These are phyloP conservation scores for Aphelocoma coerulescens DNA, from an alignment of 2,113 vertebrate genomes.

Conservation along the genomic window DNA sequence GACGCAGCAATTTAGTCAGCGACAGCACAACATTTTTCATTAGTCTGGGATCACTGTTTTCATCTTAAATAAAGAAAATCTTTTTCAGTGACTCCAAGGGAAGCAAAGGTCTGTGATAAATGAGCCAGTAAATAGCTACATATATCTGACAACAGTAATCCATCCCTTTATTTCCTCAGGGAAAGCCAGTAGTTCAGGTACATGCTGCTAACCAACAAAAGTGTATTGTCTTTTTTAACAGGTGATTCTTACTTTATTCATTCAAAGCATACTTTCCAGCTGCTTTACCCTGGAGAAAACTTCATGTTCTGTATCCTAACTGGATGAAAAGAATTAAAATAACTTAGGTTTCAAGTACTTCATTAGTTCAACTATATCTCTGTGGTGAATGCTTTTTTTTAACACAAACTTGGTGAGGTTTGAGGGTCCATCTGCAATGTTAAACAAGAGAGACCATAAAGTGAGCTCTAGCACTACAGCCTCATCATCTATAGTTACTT, in stretches of 20 bases:
- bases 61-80: neutral
- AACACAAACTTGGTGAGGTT: neutral
- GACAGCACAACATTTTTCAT: neutral
- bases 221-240: neutral
- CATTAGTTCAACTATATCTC: neutral
- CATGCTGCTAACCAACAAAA: neutral
- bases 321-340: neutral
- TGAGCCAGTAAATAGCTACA: neutral
- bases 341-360: neutral
- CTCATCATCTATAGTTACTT: neutral
- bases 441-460: neutral
- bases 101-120: neutral
- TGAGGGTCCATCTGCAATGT: neutral
- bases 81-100: neutral
- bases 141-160: neutral
- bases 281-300: neutral
- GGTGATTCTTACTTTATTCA: neutral
- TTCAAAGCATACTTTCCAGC: neutral
- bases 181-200: neutral
- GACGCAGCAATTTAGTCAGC: neutral
- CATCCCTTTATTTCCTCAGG: neutral
- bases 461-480: neutral
- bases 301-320: neutral
- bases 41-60: neutral
- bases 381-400: neutral